phyloP scores from a whole-genome alignment of 2,888 invertebrate genomes.

The Lasioglossum figueresi region DNA sequence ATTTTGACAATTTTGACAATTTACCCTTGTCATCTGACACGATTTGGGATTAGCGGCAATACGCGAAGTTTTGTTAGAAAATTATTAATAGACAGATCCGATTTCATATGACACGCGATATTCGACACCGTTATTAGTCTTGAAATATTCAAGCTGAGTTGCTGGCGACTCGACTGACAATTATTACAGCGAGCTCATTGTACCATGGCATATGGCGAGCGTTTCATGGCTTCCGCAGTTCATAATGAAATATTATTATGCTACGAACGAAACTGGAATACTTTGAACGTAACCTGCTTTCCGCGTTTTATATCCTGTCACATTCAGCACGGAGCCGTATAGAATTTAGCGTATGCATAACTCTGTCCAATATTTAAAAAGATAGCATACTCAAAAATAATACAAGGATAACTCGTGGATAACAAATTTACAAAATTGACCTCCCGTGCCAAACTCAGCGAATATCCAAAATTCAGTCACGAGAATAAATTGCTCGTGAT shows the following conservation, averaged over 20 bases:
- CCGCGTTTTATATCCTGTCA: not conserved
- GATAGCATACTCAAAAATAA: not conserved
- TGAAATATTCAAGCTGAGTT: conserved; percentile 9
- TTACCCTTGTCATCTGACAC: no score
- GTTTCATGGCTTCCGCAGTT: not conserved
- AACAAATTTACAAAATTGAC: not conserved
- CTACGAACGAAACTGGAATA: not conserved
- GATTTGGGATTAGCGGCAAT: not conserved
- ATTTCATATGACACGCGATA: conserved; percentile 25
- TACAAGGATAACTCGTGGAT: not conserved
- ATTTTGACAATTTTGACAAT: no score
- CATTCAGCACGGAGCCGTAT: not conserved
- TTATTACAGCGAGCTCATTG: not conserved
- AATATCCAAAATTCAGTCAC: not conserved
- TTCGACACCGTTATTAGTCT: conserved; percentile 27
- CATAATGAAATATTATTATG: conserved; percentile 2
- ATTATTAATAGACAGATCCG: conserved; percentile 34
- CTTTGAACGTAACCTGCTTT: not conserved
- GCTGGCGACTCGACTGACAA: not conserved
- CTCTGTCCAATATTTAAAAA: not conserved
- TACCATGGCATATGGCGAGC: not conserved
- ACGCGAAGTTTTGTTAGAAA: not conserved
- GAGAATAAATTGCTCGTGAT: not conserved
- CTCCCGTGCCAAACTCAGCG: not conserved
- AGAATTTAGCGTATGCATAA: not conserved